A percentile compares a stretch with the other conserved stretches of the same genome.
Evolutionary conservation across 2,113 vertebrate genomes (phyloP).

Genomic region (Catagonus wagneri): DNA sequence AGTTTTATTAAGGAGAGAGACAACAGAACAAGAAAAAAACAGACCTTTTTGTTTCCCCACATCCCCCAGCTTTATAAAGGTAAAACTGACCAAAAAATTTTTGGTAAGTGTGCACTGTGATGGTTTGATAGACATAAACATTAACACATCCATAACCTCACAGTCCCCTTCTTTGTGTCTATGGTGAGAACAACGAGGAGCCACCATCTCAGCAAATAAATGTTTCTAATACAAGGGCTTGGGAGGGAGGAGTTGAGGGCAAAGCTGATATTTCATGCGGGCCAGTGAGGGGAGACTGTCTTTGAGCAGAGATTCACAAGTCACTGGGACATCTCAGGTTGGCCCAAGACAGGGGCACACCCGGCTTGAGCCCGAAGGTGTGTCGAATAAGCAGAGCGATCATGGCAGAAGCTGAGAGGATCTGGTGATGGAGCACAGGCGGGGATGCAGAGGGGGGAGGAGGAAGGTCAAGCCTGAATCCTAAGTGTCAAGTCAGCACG

Average conservation of each 20-base stretch:
- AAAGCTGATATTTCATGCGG: background rate
- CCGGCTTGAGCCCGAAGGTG: background rate
- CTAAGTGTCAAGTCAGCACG: background rate
- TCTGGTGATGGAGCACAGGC: no score
- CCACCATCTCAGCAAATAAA: background rate
- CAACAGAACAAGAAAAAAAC: background rate
- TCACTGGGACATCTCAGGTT: background rate
- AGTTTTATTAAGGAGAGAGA: background rate
- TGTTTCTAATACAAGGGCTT: background rate
- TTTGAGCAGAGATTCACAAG: background rate
- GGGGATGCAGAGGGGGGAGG: background rate
- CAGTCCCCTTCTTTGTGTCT: background rate
- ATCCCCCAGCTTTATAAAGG: background rate
- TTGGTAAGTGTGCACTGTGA: background rate
- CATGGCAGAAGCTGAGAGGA: background rate
- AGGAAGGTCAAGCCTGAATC: background rate
- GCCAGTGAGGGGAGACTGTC: background rate
- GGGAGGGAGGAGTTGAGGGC: background rate
- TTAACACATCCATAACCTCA: background rate
- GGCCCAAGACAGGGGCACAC: background rate
- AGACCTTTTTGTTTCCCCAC: no score
- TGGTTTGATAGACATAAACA: background rate
- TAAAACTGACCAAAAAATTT: background rate
- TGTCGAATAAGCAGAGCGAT: background rate
- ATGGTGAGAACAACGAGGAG: background rate